Conservation (phyloP, 2,888 invertebrate genomes). For the Lysandra bellargus region DNA sequence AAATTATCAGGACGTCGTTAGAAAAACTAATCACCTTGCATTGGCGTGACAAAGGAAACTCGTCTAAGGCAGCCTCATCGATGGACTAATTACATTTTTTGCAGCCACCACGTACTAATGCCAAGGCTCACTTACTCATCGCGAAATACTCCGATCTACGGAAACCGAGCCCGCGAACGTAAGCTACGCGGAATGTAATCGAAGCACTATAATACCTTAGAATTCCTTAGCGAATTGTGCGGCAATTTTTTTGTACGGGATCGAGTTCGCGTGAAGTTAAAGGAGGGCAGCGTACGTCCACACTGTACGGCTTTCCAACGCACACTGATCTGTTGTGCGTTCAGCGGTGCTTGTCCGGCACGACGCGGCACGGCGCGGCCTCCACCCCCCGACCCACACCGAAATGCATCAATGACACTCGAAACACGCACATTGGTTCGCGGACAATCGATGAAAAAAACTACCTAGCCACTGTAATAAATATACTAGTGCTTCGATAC, state of each 20-base stretch:
- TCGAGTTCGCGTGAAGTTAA: slow-evolving; percentile 73
- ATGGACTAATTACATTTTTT: slow-evolving; percentile 75
- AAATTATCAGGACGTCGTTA: slow-evolving; percentile 49
- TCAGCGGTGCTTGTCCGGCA: slow-evolving; percentile 55
- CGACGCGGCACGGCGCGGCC: slow-evolving; percentile 48
- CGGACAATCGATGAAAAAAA: slow-evolving; percentile 51
- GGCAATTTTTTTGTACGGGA: slow-evolving; percentile 52
- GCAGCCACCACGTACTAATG: slow-evolving; percentile 68
- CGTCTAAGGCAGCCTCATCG: slow-evolving; percentile 62
- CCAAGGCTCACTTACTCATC: slow-evolving; percentile 78
- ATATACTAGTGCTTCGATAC: slow-evolving; percentile 38
- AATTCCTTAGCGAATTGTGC: slow-evolving; percentile 49
- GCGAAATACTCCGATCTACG: slow-evolving; percentile 68
- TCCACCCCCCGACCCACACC: slow-evolving; percentile 67
- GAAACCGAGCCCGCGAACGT: slow-evolving; percentile 43
- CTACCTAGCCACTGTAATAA: slow-evolving; percentile 39
- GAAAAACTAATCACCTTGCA: slow-evolving; percentile 53
- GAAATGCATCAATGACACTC: slow-evolving; percentile 80
- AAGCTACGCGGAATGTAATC: slow-evolving; percentile 45
- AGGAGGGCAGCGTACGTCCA: slow-evolving; percentile 69
- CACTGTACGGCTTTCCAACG: slow-evolving; percentile 66
- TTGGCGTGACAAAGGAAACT: slow-evolving; percentile 75
- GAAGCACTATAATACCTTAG: slow-evolving; percentile 66
- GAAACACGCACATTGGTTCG: slow-evolving; percentile 72
- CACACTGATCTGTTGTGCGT: slow-evolving; percentile 61